A percentile compares a stretch with the other conserved stretches of the same genome.
phyloP scores from a whole-genome alignment of 2,888 invertebrate species.

The Ophion ventricosus region DNA sequence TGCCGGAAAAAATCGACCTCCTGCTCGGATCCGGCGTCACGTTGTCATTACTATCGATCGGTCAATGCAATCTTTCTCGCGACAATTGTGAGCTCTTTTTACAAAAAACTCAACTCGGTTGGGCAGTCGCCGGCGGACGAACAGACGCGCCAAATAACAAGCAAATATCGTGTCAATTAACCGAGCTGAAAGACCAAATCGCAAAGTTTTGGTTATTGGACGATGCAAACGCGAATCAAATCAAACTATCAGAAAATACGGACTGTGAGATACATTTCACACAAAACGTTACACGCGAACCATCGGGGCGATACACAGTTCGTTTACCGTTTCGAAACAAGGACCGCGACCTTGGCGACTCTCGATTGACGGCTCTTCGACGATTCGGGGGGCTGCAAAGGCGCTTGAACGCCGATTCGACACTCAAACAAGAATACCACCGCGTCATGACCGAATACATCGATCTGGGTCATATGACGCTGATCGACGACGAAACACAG shows the following conservation, averaged over 20 bases:
- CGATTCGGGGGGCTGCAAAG: conserved; percentile 39
- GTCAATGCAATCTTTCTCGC: conserved; percentile 50
- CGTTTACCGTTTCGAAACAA: conserved; percentile 48
- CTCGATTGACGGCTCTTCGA: conserved; percentile 35
- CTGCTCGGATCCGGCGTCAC: conserved; percentile 62
- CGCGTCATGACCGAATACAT: conserved; percentile 56
- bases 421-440: conserved; percentile 45
- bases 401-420: conserved; percentile 36
- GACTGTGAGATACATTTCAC: conserved; percentile 53
- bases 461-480: conserved; percentile 52
- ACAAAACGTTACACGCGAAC: conserved; percentile 36
- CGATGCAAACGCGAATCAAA: conserved; percentile 36
- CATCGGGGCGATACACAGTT: conserved; percentile 48
- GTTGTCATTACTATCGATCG: conserved; percentile 60
- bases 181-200: conserved; percentile 32
- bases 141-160: conserved; percentile 12
- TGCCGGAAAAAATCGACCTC: conserved; percentile 60
- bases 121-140: conserved; percentile 64
- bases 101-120: conserved; percentile 65
- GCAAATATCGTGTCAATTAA: conserved; percentile 38
- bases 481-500: conserved; percentile 39
- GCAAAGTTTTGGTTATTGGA: conserved; percentile 59
- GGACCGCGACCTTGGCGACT: conserved; percentile 49
- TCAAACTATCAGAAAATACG: conserved; percentile 25
- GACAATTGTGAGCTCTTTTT: conserved; percentile 48